Evolutionary conservation across 2,797 vertebrate species (phyloP).

Genomic region (Podarcis siculus): DNA sequence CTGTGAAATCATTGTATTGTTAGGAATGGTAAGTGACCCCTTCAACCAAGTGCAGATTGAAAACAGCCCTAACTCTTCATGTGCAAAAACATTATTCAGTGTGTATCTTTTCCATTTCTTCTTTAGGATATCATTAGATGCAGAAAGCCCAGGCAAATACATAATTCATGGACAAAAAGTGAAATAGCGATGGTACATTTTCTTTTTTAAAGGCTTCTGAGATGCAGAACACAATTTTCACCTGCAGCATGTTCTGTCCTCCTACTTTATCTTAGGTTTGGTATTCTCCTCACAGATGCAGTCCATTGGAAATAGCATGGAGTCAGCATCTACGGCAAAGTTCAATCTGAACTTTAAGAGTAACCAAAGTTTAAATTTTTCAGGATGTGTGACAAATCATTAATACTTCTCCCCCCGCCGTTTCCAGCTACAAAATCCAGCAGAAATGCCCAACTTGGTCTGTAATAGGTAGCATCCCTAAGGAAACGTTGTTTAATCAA

Average conservation of each 20-base stretch:
- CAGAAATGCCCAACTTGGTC: neutral
- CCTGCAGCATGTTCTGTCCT: constrained; percentile 38
- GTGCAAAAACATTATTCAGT: constrained; percentile 56
- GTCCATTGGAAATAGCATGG: constrained; percentile 25
- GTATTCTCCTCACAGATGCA: constrained; percentile 53
- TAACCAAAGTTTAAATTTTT: constrained; percentile 40
- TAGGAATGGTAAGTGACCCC: constrained; percentile 50
- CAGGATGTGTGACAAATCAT: constrained; percentile 7
- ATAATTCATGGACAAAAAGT: constrained; percentile 75
- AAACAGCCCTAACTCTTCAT: constrained; percentile 45
- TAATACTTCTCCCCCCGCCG: neutral
- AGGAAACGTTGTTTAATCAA: constrained; percentile 1
- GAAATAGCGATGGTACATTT: constrained; percentile 31
- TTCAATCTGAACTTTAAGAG: constrained; percentile 15
- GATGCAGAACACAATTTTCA: constrained; percentile 59
- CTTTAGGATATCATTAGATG: constrained; percentile 63
- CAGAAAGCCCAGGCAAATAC: constrained; percentile 61
- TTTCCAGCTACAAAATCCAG: neutral
- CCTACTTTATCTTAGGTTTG: constrained; percentile 54
- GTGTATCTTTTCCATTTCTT: constrained; percentile 55
- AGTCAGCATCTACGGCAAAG: constrained; percentile 13
- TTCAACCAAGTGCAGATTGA: constrained; percentile 40
- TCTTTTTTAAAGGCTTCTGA: constrained; percentile 42
- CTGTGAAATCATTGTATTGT: constrained; percentile 43
- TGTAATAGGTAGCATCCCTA: neutral